Base-by-base conservation (phyloP, 2,797 vertebrate species). In the Hippopotamyrus pictus region DNA sequence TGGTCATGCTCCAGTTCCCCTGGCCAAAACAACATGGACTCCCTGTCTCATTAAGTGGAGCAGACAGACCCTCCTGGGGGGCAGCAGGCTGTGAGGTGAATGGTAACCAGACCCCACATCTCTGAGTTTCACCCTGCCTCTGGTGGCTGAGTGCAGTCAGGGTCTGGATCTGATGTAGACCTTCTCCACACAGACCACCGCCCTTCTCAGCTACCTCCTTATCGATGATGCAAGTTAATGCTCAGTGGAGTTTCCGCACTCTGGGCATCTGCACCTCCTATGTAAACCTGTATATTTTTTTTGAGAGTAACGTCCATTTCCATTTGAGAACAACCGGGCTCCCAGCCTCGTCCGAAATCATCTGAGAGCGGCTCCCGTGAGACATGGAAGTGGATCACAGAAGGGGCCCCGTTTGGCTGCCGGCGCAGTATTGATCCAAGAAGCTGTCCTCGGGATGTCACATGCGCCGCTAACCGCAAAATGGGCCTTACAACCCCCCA, bases 401-500 rank as follows among this genome's bases (percentile, higher is more conserved):
- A 12, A 41, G 14, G 25, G 29, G 51, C 12, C 51, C 29, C 6
- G 8, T 33, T 57, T 54, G 85, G 51, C 93, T 88, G 92, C 91
- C 89, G 90, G 91, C 90, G 88, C 88, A 87, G 92, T 90, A 94
- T 94, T 89, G 94, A 94, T 94, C 91, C 89, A 83, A 91, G 33
- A 82, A 90, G 8, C 89, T 25, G 46, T 69, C 29, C 62, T 22
- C 65, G 1, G 91, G 90, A 57, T 54, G 51, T 86, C 2, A 54
- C 25, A 37, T 9, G 14, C 6, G 5, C 51, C 3, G 29, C 85
- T 51, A 48, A 50, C 11, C 9, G 11, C 22, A 48, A n/a, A 50
- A 48, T 41, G 33, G 46, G 79, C 41, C 33, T 50, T n/a, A 84
- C 37, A 3, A 0, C 17, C 53, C 51, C 51, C 14, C 11, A 11